Percentiles rank a stretch among this genome's conserved stretches.
These are phyloP conservation scores for Heliconius himera DNA, from an alignment of 1,140 invertebrate genomes.

Conservation along the genomic window DNA sequence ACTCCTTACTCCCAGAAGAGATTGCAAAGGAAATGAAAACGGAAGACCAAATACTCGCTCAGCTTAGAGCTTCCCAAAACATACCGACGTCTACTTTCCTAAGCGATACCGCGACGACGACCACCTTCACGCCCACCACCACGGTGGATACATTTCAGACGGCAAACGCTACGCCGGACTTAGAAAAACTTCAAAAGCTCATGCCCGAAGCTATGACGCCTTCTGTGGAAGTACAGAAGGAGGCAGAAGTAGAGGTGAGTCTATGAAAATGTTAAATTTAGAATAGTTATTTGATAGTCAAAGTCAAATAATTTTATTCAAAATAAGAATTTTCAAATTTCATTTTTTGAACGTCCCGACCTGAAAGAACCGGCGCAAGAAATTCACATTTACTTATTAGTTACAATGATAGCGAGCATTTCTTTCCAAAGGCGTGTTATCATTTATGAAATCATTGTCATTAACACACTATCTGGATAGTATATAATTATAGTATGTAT, in stretches of 20 bases:
- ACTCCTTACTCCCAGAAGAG: conserved; percentile 60
- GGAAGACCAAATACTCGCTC: conserved; percentile 70
- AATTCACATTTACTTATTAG: too few species aligned
- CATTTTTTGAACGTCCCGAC: too few species aligned
- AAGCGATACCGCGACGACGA: conserved; percentile 35
- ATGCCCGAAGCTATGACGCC: conserved; percentile 51
- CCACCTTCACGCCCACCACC: conserved; percentile 32
- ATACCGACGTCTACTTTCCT: conserved; percentile 46
- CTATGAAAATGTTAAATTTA: too few species aligned
- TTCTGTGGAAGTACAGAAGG: conserved; percentile 60
- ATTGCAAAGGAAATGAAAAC: conserved; percentile 71
- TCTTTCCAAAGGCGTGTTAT: too few species aligned
- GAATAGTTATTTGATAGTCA: too few species aligned
- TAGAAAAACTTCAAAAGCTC: conserved; percentile 64
- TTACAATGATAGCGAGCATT: too few species aligned
- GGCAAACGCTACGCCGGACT: conserved; percentile 54
- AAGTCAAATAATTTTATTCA: too few species aligned
- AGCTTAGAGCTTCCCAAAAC: conserved; percentile 59
- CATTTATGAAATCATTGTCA: too few species aligned
- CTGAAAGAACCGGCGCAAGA: too few species aligned
- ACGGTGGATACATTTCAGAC: conserved; percentile 45
- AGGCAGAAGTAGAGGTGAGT: conserved; percentile 46
- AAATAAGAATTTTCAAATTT: too few species aligned
- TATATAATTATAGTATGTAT: too few species aligned
- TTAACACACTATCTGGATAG: too few species aligned